Percentiles rank a stretch among this genome's conserved stretches.
Evolutionary conservation across 2,888 invertebrate genomes (phyloP).

Genomic region (Cheilosia grossa): DNA sequence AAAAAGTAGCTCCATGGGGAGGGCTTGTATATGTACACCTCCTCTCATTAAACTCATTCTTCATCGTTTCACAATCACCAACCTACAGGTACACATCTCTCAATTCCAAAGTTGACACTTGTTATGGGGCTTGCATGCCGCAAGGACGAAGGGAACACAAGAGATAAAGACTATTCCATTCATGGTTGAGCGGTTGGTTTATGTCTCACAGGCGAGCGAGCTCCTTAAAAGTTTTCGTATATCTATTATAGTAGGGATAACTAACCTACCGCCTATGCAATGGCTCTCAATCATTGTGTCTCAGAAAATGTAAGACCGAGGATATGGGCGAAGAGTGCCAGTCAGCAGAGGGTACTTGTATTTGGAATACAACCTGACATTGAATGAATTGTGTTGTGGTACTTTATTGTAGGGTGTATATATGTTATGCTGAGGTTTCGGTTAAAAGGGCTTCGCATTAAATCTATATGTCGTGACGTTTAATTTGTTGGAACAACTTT

Average conservation of each 20-base stretch:
- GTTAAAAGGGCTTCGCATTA: conserved; percentile 10
- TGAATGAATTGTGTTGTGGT: background rate
- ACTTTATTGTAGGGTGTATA: background rate
- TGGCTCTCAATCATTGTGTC: conserved; percentile 5
- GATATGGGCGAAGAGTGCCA: background rate
- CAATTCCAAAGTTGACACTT: background rate
- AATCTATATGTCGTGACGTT: conserved; percentile 26
- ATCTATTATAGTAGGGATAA: background rate
- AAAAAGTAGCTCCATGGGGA: background rate
- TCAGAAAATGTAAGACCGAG: conserved; percentile 8
- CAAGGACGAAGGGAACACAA: background rate
- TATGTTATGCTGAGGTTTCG: background rate
- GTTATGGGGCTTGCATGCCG: conserved; percentile 2
- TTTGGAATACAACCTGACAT: background rate
- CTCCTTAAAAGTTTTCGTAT: conserved; percentile 37
- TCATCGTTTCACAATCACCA: background rate
- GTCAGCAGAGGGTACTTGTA: background rate
- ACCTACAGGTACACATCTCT: background rate
- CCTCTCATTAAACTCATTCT: conserved; percentile 7
- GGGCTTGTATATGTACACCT: background rate
- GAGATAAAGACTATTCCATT: conserved; percentile 34
- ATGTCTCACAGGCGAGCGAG: conserved; percentile 51
- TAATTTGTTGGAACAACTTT: conserved; percentile 43
- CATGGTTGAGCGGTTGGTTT: conserved; percentile 49
- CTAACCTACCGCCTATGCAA: conserved; percentile 17